Evolutionary conservation across 53 echinoderm and acorn worm species (phyloP).

Genomic region (Antedon mediterranea): DNA sequence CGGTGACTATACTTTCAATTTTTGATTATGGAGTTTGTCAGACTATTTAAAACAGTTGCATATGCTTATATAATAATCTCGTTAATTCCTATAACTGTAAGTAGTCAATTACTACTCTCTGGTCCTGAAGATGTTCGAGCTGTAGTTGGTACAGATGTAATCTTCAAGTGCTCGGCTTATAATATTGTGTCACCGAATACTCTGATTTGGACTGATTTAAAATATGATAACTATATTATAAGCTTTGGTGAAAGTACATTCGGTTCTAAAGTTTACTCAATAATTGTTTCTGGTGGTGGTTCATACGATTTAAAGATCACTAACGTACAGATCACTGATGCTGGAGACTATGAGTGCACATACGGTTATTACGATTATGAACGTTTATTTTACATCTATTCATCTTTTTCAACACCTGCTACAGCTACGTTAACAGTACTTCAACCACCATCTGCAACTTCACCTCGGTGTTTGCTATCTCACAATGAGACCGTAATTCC

Average conservation of each 20-base stretch:
- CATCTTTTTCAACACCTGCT: background rate
- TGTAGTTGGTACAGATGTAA: background rate
- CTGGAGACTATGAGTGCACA: background rate
- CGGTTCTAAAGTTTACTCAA: background rate
- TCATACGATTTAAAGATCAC: background rate
- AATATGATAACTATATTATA: background rate
- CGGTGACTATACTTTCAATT: too few relatives aligned
- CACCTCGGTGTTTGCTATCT: background rate
- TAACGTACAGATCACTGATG: background rate
- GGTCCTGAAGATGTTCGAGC: background rate
- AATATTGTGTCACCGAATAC: background rate
- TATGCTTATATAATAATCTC: background rate
- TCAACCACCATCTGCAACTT: background rate
- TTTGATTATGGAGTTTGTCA: too few relatives aligned
- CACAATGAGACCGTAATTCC: background rate
- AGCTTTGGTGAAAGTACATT: background rate
- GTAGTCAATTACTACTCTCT: background rate
- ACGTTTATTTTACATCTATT: background rate
- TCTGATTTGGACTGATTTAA: background rate
- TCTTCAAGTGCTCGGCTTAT: background rate
- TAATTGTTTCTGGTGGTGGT: background rate
- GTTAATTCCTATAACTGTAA: background rate
- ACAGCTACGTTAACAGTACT: background rate
- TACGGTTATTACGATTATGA: background rate
- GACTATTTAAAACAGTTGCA: background rate